These are phyloP conservation scores for Sciurus vulgaris DNA, from an alignment of 2,797 vertebrate genomes.

Conservation along the genomic window DNA sequence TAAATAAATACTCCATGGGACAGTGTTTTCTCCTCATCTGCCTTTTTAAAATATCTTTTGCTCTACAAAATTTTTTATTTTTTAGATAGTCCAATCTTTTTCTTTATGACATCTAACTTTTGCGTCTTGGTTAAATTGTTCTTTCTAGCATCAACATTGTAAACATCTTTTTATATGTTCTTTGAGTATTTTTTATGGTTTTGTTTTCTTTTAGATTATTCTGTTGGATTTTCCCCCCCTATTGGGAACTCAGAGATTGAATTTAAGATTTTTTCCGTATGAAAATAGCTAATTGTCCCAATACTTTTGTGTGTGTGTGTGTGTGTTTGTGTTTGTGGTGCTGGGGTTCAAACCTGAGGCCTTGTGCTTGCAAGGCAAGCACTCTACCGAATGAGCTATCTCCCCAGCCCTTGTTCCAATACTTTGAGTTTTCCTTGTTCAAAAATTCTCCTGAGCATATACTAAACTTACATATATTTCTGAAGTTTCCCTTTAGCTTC, in stretches of 20 bases:
- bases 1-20: neutral
- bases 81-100: neutral
- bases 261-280: neutral
- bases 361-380: no score
- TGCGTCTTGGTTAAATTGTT: constrained; percentile 40
- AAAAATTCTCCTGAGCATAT: neutral
- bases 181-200: constrained; percentile 50
- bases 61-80: constrained; percentile 26
- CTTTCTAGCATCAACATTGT: neutral
- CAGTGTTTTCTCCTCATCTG: neutral
- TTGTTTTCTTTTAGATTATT: neutral
- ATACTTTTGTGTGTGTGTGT: neutral
- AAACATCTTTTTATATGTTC: neutral
- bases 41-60: neutral
- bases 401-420: neutral
- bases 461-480: neutral
- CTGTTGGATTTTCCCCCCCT: neutral
- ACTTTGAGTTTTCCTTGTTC: neutral
- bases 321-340: no score
- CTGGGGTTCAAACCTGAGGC: no score
- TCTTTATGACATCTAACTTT: neutral
- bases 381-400: no score
- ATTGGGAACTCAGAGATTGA: neutral
- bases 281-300: neutral
- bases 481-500: neutral